Evolutionary conservation across 2,888 invertebrate genomes (phyloP), one percentile per base, ranked within the genome.

Genomic region (Drosophila sordidapex): DNA sequence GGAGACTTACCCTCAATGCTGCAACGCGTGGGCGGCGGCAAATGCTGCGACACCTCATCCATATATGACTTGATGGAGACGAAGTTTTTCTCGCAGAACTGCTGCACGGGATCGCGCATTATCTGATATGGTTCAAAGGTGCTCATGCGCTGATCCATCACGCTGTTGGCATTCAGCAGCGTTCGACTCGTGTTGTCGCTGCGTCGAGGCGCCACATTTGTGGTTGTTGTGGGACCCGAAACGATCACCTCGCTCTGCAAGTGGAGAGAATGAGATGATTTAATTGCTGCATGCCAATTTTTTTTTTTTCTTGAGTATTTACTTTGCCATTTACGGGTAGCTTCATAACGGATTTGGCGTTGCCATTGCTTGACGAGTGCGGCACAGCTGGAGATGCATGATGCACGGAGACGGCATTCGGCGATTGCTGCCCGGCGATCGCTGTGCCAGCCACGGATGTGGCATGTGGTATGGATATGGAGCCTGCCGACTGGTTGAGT

Each of bases 1-100:
- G 40, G 25, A 64, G 51, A 70, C 93, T 94, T 92, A 96, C 98
- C 97, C 94, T 98, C 98, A 79, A 98, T 98, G 48, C 97, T 98
- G 92, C 98, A 98, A 91, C 98, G 97, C 6, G 97, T 97, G 0
- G 99, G 98, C 49, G 98, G 96, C 18, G 98, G 98, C 89, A 98
- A 94, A 89, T 96, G 94, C 73, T 97, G 94, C 35, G 96, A 96
- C 7, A 98, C 95, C 90, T 97, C 97, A 83, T 97, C 96, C 96
- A 99, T 98, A 90, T 97, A 99, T 27, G 95, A 95, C 92, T 97
- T 97, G 67, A 99, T 98, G 92, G 98, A 98, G 81, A 97, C 96
- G 78, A 98, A 94, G 91, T 99, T 98, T 93, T 99, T 98, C 93
- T 98, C 98, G 93, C 98, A 98, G 93, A 99, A 99, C 93, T 98